Percentiles rank a stretch among this genome's conserved stretches.
These are phyloP conservation scores for Melitaea cinxia DNA, from an alignment of 1,140 invertebrate genomes.

Conservation along the genomic window DNA sequence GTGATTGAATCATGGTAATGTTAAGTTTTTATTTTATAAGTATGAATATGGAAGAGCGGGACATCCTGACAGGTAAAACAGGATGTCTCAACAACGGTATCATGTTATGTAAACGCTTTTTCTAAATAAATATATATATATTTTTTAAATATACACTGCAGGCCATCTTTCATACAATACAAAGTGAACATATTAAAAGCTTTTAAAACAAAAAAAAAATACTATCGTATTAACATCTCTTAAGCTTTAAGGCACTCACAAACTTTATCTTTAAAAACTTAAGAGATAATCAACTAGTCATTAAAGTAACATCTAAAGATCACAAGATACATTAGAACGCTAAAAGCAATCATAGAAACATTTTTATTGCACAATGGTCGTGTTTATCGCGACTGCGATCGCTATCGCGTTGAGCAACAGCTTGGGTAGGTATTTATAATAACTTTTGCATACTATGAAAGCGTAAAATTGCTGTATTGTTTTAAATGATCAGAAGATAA, in stretches of 20 bases:
- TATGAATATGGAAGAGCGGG: no score
- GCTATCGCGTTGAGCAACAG: not conserved
- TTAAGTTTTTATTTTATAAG: no score
- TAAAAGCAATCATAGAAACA: slow-evolving; percentile 10
- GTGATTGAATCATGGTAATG: no score
- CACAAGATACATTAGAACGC: not conserved
- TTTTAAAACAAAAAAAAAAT: no score
- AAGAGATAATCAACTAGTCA: slow-evolving; percentile 2
- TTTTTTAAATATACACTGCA: no score
- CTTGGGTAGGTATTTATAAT: not conserved
- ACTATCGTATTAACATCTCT: not conserved
- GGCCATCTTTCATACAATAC: no score
- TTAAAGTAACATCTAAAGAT: not conserved
- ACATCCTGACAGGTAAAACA: no score
- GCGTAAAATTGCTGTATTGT: not conserved
- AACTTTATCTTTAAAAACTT: not conserved
- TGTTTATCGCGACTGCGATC: not conserved
- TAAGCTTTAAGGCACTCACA: not conserved
- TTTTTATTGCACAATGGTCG: slow-evolving; percentile 1
- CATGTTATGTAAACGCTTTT: no score
- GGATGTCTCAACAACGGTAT: no score
- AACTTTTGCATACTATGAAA: not conserved
- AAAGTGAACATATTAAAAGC: no score
- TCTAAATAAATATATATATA: no score
- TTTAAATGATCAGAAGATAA: not conserved